These are phyloP conservation scores for Adelosebastes latens DNA, from an alignment of 2,797 vertebrate species.

Conservation along the genomic window DNA sequence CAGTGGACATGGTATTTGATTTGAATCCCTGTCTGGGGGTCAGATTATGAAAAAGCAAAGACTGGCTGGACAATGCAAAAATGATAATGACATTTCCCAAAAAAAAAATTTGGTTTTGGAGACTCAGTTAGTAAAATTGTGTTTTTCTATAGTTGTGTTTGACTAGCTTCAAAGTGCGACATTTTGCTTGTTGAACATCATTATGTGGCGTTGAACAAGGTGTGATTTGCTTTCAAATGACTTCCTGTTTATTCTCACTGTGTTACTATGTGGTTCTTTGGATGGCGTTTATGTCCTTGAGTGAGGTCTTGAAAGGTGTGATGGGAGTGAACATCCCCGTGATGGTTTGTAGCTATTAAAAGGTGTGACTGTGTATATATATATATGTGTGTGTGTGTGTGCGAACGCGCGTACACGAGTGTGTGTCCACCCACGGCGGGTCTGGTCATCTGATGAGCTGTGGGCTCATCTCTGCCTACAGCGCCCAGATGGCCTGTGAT, in stretches of 20 bases:
- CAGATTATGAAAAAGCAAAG: constrained; percentile 16
- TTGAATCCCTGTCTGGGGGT: background rate
- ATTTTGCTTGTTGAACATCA: background rate
- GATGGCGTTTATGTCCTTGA: constrained; percentile 39
- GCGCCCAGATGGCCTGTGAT: constrained; percentile 83
- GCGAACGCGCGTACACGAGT: background rate
- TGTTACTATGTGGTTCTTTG: background rate
- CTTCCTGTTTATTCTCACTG: background rate
- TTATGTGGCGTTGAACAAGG: background rate
- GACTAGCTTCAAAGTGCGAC: constrained; percentile 4
- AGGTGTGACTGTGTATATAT: constrained; percentile 49
- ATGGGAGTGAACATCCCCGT: constrained; percentile 19
- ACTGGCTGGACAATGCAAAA: background rate
- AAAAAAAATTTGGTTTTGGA: background rate
- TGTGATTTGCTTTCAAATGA: constrained; percentile 15
- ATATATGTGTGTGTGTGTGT: background rate
- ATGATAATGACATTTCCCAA: background rate
- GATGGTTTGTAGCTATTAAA: constrained; percentile 56
- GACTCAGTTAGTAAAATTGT: background rate
- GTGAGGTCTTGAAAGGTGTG: constrained; percentile 30
- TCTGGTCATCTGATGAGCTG: constrained; percentile 75
- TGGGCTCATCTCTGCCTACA: constrained; percentile 74
- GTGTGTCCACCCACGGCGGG: constrained; percentile 35
- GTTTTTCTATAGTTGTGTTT: background rate
- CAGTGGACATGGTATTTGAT: constrained; percentile 1